These are phyloP conservation scores for Parus major DNA, from an alignment of 2,113 vertebrate species.

Conservation along the genomic window DNA sequence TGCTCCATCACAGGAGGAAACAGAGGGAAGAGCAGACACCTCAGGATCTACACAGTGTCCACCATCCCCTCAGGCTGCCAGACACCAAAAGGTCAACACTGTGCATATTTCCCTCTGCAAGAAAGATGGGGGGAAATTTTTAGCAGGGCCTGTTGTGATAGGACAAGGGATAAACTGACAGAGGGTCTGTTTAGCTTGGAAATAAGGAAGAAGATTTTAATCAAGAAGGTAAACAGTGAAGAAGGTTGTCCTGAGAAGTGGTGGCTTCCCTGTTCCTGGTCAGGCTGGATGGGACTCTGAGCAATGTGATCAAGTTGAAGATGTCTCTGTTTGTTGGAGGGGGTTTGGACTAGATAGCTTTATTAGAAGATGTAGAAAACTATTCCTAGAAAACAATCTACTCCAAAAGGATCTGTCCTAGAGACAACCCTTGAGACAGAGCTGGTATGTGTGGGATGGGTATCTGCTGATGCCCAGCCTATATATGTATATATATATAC, in stretches of 20 bases:
- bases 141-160: background rate
- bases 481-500: too few species aligned
- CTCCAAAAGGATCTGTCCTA: background rate
- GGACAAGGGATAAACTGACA: background rate
- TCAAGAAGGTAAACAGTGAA: background rate
- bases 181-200: background rate
- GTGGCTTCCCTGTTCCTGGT: background rate
- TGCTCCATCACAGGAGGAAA: background rate
- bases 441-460: background rate
- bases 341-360: background rate
- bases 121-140: background rate
- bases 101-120: fast-evolving
- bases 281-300: background rate
- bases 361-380: background rate
- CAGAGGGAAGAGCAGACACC: background rate
- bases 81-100: background rate
- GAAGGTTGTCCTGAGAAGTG: background rate
- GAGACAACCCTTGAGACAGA: background rate
- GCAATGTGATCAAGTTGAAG: fast-evolving
- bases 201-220: background rate
- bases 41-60: fast-evolving
- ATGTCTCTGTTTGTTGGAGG: too few species aligned
- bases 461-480: background rate
- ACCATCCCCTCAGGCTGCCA: background rate
- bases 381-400: background rate